Evolutionary conservation across 2,888 invertebrate species (phyloP).

Genomic region (Physocephala rufipes): DNA sequence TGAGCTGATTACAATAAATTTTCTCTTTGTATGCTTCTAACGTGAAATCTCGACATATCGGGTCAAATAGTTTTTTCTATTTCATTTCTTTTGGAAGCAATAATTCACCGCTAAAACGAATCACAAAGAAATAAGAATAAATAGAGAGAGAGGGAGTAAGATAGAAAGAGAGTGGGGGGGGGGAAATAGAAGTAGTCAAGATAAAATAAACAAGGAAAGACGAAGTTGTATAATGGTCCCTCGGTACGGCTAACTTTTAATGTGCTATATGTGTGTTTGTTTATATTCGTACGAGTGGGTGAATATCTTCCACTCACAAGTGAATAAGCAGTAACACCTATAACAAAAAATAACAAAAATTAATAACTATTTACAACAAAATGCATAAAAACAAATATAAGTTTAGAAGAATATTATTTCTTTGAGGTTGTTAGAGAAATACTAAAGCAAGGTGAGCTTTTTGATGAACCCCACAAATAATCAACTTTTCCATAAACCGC

Average conservation of each 20-base stretch:
- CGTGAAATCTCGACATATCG: constrained; percentile 13
- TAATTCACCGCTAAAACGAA: constrained; percentile 32
- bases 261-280: not conserved
- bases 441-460: no score
- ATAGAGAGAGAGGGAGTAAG: not conserved
- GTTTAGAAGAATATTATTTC: not conserved
- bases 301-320: no score
- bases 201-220: constrained; percentile 31
- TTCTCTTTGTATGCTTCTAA: not conserved
- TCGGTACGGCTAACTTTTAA: constrained; percentile 20
- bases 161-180: no score
- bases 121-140: constrained; percentile 13
- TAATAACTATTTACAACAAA: no score
- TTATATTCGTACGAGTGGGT: no score
- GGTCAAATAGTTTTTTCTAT: not conserved
- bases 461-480: no score
- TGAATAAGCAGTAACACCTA: not conserved
- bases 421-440: no score
- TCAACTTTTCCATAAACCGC: no score
- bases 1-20: no score
- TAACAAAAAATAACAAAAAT: not conserved
- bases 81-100: constrained; percentile 20
- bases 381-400: not conserved
- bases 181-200: not conserved
- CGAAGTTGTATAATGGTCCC: constrained; percentile 14